Base-by-base conservation (phyloP, 2,113 vertebrate genomes). In the Leptocoma aspasia region DNA sequence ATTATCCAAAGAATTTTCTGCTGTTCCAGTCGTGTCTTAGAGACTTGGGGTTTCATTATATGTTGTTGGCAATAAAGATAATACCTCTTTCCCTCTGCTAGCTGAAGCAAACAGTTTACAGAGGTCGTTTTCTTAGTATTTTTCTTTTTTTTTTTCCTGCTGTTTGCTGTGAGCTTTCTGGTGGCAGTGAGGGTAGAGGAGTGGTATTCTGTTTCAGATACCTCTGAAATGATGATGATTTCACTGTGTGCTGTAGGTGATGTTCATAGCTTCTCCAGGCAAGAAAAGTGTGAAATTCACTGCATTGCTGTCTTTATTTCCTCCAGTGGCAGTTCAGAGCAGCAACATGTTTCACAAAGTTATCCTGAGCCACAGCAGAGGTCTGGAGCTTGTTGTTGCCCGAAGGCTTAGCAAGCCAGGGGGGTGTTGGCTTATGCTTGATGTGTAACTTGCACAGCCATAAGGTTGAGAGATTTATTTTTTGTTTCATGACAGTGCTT, bases 381-480 rank as follows among this genome's bases (percentile, higher is more conserved):
- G 20, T 86, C 93, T 94, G 79, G 71, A 95, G 85, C 59, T 88
- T 90, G 63, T 73, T 92, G 70, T 81, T 95, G 71, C 82, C 71
- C 0, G 0, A 35, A 86, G 92, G 85, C 75, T 95, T 64, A 90
- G 82, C 39, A 80, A 77, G 90, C 42, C 59, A 59, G 66, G 47
- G 56, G 63, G 66, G 17, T 17, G 2, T 82, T 93, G 68, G 35
- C 72, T 90, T 89, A 88, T 52, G 66, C 76, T 90, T 88, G 35
- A 92, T 60, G n/a, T 4, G 7, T 81, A 80, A 69, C 82, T 95
- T 93, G 37, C 52, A 52, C n/a, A 92, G 60, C 82, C 71, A 15
- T 86, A 80, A 90, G 71, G 75, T 28, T 85, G 79, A 73, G 80
- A 81, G 39, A 41, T 87, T 31, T 65, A 10, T 41, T 66, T 75